Percentiles rank a stretch among this genome's conserved stretches.
Conservation (phyloP, 2,113 vertebrate genomes). For the Seriola quinqueradiata region DNA sequence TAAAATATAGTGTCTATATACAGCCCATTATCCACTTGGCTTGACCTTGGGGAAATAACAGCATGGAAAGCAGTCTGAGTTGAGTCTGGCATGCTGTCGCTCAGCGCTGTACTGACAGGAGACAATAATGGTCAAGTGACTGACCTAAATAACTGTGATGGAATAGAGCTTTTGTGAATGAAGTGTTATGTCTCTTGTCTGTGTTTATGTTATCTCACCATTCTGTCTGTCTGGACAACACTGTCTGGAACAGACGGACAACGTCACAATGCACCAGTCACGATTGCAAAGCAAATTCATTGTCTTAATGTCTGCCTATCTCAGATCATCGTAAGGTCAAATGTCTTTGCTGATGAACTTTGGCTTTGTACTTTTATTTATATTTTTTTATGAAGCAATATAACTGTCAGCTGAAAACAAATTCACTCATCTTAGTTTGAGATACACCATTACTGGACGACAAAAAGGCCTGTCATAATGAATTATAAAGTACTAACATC, state of each 20-base stretch:
- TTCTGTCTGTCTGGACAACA: constrained; percentile 67
- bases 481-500: neutral
- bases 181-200: constrained; percentile 71
- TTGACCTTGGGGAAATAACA: constrained; percentile 47
- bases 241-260: constrained; percentile 57
- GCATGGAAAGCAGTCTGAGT: constrained; percentile 39
- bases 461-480: neutral
- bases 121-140: constrained; percentile 77
- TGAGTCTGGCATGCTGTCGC: constrained; percentile 47
- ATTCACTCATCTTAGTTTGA: neutral
- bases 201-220: constrained; percentile 70
- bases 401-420: neutral
- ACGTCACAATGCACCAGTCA: constrained; percentile 52
- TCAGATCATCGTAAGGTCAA: constrained; percentile 29
- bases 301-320: constrained; percentile 33
- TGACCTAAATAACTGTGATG: constrained; percentile 74
- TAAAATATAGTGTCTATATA: neutral
- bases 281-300: constrained; percentile 67
- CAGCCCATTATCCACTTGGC: neutral
- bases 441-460: neutral
- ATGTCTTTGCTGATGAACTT: constrained; percentile 36
- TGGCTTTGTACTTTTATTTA: constrained; percentile 3
- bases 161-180: constrained; percentile 79
- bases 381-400: neutral
- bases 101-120: constrained; percentile 41